A percentile compares a stretch with the other conserved stretches of the same genome.
These are phyloP conservation scores for Knipowitschia caucasica DNA, from an alignment of 2,797 vertebrate species.

Conservation along the genomic window DNA sequence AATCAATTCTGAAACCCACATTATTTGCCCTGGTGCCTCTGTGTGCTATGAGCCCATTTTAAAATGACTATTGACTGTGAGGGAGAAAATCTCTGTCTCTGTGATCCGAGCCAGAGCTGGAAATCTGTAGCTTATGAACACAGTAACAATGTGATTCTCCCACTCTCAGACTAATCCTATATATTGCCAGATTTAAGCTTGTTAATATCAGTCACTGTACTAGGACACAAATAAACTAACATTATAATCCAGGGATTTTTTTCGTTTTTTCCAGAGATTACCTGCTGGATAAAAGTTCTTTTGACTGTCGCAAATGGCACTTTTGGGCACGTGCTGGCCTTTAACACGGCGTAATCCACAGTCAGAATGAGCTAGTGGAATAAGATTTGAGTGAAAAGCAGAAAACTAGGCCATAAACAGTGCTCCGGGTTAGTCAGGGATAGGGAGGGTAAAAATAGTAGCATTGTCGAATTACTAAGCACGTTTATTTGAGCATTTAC, in stretches of 20 bases:
- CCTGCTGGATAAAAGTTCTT: constrained; percentile 2
- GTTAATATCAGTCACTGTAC: constrained; percentile 28
- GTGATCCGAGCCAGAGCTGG: background rate
- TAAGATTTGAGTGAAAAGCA: constrained; percentile 63
- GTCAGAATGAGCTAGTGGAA: constrained; percentile 38
- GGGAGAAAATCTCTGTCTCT: background rate
- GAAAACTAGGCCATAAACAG: constrained; percentile 50
- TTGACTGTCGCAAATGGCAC: constrained; percentile 17
- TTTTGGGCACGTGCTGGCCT: constrained; percentile 43
- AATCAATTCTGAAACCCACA: no score
- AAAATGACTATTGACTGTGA: no score
- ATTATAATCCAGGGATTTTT: constrained; percentile 39
- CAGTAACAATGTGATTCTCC: background rate
- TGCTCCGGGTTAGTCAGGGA: constrained; percentile 44
- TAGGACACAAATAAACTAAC: constrained; percentile 24
- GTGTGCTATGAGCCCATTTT: no score
- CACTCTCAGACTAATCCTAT: constrained; percentile 11
- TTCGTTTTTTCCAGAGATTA: constrained; percentile 43
- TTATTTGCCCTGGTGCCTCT: no score
- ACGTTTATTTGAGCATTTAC: constrained; percentile 40
- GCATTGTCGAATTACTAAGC: constrained; percentile 51
- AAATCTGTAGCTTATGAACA: background rate
- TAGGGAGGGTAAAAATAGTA: constrained; percentile 49
- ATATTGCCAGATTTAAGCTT: constrained; percentile 28
- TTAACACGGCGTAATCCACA: constrained; percentile 55